Evolutionary conservation across 2,888 invertebrate species (phyloP), one percentile per base, ranked within the genome.

Genomic region (Tipula vernalis): DNA sequence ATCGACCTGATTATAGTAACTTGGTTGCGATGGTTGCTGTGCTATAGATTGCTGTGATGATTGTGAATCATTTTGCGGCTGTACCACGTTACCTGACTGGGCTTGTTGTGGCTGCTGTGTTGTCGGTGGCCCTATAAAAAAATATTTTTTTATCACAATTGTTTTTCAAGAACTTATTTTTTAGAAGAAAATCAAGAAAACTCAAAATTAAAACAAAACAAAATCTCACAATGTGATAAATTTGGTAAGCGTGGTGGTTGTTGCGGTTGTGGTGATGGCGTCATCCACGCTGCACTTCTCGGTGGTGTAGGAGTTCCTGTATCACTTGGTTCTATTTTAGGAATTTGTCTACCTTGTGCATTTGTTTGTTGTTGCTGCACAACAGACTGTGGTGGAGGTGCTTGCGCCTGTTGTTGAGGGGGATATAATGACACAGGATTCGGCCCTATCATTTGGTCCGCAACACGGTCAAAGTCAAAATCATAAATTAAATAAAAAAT

Each of bases 181-280:
- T 57, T 10, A 71, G 18, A 71, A 18, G 10, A 28, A 28, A 71
- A 71, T 13, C 13, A 10, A 71, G 28, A 28, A 3, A 71, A 71
- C 28, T 28, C 28, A 28, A 87, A 86, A 85, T 85, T 39, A 85
- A 87, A 57, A 88, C 51, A 86, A 87, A 86, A 87, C 41, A 13
- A 86, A 89, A 87, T 88, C 91, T 91, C 91, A 91, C 91, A 90
- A 90, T 91, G 91, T 89, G 90, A 89, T 90, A 90, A 90, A 88
- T 89, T 89, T 88, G 89, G 89, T 87, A 91, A 89, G 88, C 91
- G 91, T 87, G 91, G 90, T 86, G 91, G 91, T 39, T 84, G 84
- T 84, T 84, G 84, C n/a, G 84, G 39, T 84, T 84, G 84, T 87
- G 91, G 90, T 85, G 91, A 91, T 86, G 91, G 91, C 88, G 90